Evolutionary conservation across 1,140 invertebrate genomes (phyloP), one percentile per base, ranked within the genome.

Genomic region (Euglossa dilemma): DNA sequence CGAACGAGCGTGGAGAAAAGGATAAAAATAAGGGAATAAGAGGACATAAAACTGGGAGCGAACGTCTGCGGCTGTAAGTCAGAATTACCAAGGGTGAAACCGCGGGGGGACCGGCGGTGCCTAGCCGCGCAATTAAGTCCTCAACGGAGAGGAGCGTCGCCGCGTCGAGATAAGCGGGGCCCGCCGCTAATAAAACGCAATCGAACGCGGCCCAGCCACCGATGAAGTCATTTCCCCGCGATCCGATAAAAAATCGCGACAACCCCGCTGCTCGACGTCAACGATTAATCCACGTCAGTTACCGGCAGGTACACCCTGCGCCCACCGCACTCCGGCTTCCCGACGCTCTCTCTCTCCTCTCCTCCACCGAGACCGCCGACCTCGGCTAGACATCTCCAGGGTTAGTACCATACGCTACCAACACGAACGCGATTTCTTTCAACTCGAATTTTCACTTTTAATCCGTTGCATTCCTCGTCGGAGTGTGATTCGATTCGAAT

Each of bases 281-380:
- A 73, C 69, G 72, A 80, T 80, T 80, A 80, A 72, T 80, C 67
- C 78, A 73, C 78, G 78, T 80, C 78, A 80, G 78, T 50, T 61
- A 7, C 36, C 43, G 36, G 36, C 36, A 36, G 36, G 36, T 78
- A 57, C 77, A 67, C 75, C 63, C 63, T 63, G 43, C 7, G 28
- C 36, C 20, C 28, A n/a, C 36, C 1, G 23, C 64, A 28, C 56
- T 14, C 3, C 9, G 74, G 36, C 9, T 50, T 36, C 1, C 1
- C 9, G 4, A 7, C 12, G 56, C 20, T 11, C 4, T 52, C 50
- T 14, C n/a, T n/a, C n/a, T n/a, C n/a, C n/a, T n/a, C n/a, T n/a
- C n/a, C n/a, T n/a, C n/a, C n/a, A 14, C 9, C 14, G 14, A 14
- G 14, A 52, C 9, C 50, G 2, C 14, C 50, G 50, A n/a, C 20